Base-by-base conservation (phyloP, 1,140 invertebrate genomes). In the Heliconius congener region DNA sequence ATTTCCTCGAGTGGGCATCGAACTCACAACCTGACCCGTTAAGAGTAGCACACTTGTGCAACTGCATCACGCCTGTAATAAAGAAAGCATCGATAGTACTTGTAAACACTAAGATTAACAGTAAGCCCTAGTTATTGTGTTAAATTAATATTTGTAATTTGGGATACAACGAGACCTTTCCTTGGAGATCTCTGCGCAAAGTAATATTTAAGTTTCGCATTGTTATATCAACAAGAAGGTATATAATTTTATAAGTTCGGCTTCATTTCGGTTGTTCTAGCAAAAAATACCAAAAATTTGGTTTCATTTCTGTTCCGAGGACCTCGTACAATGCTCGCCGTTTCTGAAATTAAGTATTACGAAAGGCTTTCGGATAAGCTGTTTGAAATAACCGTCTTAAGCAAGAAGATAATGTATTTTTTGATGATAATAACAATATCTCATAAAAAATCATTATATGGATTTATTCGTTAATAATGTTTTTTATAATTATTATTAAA, bases 161-260 rank as follows among this genome's bases (percentile, higher is more conserved):
- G 8, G 71, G 16, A n/a, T 72, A 72, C 18, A 39, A 72, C 39
- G 18, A 39, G 37, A 72, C 39, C 18, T 37, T 42, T 72, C 5
- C 37, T 42, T 42, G 70, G 30, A 76, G 13, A 76, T 76, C 50
- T 80, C 46, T 50, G 30, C 70, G 52, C 39, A 27, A 42, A 73
- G 57, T 70, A 76, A 76, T 79, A 79, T 71, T 75, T 30, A 71
- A 34, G 74, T 76, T 75, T 73, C 8, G 70, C 66, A 80, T 80
- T 72, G 66, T 76, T 80, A 16, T 76, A 76, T 76, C 57, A 73
- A 76, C 74, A 55, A 80, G 52, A 42, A 42, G 13, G 66, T 52
- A 74, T 71, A 79, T 76, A 76, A 79, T 79, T 79, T 79, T 74
- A 76, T 79, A 79, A 76, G 52, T 55, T 76, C 78, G 78, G 78